Evolutionary conservation across 2,797 vertebrate genomes (phyloP).

Genomic region (Muscicapa striata): DNA sequence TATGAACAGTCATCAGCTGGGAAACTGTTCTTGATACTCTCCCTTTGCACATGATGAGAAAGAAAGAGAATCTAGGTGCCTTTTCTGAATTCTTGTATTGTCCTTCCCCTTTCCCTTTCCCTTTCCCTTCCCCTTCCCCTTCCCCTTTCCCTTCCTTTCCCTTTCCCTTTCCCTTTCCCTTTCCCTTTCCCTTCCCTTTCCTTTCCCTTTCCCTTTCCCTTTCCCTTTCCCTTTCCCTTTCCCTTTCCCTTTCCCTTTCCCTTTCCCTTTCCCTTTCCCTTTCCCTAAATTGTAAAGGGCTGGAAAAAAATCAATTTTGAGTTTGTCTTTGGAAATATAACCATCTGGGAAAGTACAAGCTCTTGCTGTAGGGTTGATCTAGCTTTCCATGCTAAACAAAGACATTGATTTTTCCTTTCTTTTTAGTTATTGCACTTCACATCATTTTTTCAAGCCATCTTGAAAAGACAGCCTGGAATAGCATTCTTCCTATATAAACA

Average conservation of each 20-base stretch:
- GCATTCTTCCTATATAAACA: background rate
- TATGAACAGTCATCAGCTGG: background rate
- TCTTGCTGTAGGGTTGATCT: background rate
- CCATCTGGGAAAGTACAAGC: background rate
- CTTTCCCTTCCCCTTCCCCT: background rate
- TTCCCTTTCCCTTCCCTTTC: background rate
- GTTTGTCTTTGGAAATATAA: background rate
- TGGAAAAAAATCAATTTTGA: background rate
- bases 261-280: background rate
- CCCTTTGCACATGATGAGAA: background rate
- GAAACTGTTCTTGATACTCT: background rate
- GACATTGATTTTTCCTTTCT: constrained; percentile 6
- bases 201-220: background rate
- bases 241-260: too few relatives aligned
- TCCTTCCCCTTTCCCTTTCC: background rate
- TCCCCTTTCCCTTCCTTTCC: background rate
- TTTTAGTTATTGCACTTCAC: background rate
- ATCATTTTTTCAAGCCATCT: constrained; percentile 14
- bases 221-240: too few relatives aligned
- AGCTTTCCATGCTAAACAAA: constrained; percentile 21
- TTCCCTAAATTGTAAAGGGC: background rate
- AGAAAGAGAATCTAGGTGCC: background rate
- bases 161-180: background rate
- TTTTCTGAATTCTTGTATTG: background rate
- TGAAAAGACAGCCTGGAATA: background rate